Conservation (phyloP, 2,888 invertebrate genomes). For the Parascotia fuliginaria region DNA sequence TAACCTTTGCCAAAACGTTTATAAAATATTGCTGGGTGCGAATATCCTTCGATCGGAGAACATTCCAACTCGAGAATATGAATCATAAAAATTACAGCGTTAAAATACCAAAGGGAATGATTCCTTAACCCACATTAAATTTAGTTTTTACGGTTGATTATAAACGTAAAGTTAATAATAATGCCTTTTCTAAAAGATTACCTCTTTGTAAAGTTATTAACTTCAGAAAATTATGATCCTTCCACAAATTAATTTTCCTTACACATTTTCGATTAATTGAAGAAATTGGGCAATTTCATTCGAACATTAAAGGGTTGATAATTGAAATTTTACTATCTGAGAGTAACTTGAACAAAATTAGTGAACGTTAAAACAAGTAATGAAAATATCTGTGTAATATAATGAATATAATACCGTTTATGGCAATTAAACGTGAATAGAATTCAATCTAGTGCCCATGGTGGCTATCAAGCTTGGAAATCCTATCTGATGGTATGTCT, state of each 20-base stretch:
- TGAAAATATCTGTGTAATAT: no score
- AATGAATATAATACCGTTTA: no score
- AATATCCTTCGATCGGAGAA: conserved; percentile 3
- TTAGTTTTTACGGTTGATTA: conserved; percentile 41
- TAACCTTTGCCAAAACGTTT: conserved; percentile 22
- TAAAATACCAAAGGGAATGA: conserved; percentile 25
- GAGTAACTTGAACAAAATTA: background rate
- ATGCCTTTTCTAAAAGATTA: conserved; percentile 46
- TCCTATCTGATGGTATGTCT: no score
- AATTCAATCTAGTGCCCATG: no score
- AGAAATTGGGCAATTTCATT: conserved; percentile 52
- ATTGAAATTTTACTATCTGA: conserved; percentile 14
- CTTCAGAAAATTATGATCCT: conserved; percentile 48
- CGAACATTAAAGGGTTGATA: conserved; percentile 35
- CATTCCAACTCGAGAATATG: conserved; percentile 32
- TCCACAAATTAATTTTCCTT: conserved; percentile 53
- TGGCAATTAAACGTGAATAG: no score
- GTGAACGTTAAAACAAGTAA: background rate
- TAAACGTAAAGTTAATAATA: conserved; percentile 40
- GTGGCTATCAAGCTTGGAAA: no score
- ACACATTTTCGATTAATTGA: conserved; percentile 55
- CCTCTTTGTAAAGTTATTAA: conserved; percentile 55
- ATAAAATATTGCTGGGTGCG: conserved; percentile 23
- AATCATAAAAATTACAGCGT: conserved; percentile 41
- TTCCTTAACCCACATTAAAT: conserved; percentile 41